phyloP scores from a whole-genome alignment of 2,113 vertebrate species.

The Archilochus colubris region DNA sequence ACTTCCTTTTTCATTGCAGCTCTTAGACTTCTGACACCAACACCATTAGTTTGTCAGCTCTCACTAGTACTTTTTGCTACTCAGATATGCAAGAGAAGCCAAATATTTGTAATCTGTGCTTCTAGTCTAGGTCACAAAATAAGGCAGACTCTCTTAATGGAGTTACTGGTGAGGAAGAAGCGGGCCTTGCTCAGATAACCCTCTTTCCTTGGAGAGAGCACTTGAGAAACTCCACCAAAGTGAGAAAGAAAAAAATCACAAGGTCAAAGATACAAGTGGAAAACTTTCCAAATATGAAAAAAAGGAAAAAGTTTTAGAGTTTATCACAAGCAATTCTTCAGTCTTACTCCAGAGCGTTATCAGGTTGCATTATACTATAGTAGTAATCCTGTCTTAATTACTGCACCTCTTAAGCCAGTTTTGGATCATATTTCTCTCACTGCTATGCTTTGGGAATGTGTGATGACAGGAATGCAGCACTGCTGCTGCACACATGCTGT shows the following conservation, averaged over 20 bases:
- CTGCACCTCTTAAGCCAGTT: conserved; percentile 23
- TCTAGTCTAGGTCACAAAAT: neutral
- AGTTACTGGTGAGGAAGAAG: neutral
- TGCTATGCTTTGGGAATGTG: neutral
- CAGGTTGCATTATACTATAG: neutral
- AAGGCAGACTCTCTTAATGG: neutral
- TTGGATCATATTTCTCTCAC: conserved; percentile 27
- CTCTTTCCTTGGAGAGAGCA: neutral
- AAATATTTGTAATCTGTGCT: neutral
- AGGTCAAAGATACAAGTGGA: neutral
- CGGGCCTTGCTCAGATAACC: neutral
- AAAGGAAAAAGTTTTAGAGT: neutral
- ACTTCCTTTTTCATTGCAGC: neutral
- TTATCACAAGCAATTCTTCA: conserved; percentile 6
- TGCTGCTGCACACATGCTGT: conserved; percentile 3
- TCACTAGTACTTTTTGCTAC: neutral
- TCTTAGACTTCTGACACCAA: neutral
- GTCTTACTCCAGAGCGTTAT: neutral
- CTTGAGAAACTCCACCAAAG: neutral
- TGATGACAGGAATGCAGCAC: neutral
- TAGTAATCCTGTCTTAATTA: conserved; percentile 46
- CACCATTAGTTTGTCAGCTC: neutral
- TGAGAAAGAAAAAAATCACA: neutral
- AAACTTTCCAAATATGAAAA: neutral
- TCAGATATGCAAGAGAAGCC: neutral